Evolutionary conservation across 2,113 vertebrate genomes (phyloP), one percentile per base, ranked within the genome.

Genomic region (Crotalus viridis): DNA sequence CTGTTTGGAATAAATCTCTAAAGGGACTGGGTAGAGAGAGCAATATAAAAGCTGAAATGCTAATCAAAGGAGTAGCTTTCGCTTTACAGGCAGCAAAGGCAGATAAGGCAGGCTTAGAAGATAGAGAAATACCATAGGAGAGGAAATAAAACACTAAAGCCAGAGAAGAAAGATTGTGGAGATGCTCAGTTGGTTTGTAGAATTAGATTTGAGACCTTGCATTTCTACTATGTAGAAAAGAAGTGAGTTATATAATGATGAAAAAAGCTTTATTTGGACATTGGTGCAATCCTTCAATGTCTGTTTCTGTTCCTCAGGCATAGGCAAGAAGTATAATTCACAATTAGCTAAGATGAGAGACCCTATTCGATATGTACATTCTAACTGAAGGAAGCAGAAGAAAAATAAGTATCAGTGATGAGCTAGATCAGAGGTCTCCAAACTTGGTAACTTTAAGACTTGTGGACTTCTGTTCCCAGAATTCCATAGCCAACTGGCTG

Each of bases 401-500:
- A 5, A 19, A 43, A 43, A 94, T 0, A 5, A 13, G 3, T 55
- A 0, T 0, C 22, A 17, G 19, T 22, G 5, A 5, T 2, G 2
- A 87, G 64, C 3, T 33, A 39, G n/a, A 56, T 5, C 48, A 4
- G 10, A 3, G 61, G 3, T 64, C 28, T 33, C 28, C 13, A 69
- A 69, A 69, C 28, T 33, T 69, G 64, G 28, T 15, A 69, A 69
- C 3, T 69, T 69, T 69, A 15, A 69, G 28, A 33, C 0, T 69
- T 69, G 64, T 15, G 2, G 64, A 69, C 12, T 69, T 69, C 64
- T 33, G 33, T 69, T 15, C 28, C 64, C 28, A 69, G 64, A 69
- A 33, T 33, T 33, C 28, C 28, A 6, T 13, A 33, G 64, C 13
- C 4, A n/a, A 4, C 24, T 26, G 57, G 57, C 59, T 26, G 7